A percentile compares a stretch with the other conserved stretches of the same genome.
Conservation (phyloP, 2,888 invertebrate species). For the Diarsia brunnea region DNA sequence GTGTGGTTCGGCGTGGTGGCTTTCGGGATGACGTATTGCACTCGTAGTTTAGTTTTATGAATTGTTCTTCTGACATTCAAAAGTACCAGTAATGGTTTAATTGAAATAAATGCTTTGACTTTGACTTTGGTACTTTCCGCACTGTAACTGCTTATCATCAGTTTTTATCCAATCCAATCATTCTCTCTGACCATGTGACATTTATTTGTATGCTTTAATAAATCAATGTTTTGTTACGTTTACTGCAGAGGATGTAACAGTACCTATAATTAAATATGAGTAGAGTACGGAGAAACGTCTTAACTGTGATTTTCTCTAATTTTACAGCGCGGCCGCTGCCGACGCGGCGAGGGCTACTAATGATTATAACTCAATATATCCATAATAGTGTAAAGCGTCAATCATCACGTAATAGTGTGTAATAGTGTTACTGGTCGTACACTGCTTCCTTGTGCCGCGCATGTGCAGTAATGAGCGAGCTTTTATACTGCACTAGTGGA, state of each 20-base stretch:
- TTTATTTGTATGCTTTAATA: not conserved
- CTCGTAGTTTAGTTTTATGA: too few species aligned
- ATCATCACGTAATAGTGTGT: slow-evolving; percentile 14
- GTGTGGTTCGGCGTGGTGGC: too few species aligned
- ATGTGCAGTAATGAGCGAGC: slow-evolving; percentile 11
- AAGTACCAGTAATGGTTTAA: too few species aligned
- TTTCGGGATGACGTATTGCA: too few species aligned
- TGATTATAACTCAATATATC: slow-evolving; percentile 11
- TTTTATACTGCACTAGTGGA: not conserved
- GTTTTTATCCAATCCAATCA: too few species aligned
- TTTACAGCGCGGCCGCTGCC: not conserved
- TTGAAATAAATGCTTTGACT: too few species aligned
- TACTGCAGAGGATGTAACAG: not conserved
- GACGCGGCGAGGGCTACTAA: not conserved
- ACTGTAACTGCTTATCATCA: not conserved
- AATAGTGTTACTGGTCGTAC: slow-evolving; percentile 21
- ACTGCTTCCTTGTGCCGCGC: not conserved
- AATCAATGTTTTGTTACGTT: too few species aligned
- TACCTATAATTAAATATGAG: not conserved
- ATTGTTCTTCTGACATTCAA: too few species aligned
- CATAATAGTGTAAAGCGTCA: not conserved
- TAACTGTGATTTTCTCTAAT: not conserved
- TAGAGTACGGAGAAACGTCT: not conserved
- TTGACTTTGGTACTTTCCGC: not conserved
- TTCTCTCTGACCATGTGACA: too few species aligned